phyloP scores from a whole-genome alignment of 2,797 vertebrate species.

The Fundulus diaphanus region DNA sequence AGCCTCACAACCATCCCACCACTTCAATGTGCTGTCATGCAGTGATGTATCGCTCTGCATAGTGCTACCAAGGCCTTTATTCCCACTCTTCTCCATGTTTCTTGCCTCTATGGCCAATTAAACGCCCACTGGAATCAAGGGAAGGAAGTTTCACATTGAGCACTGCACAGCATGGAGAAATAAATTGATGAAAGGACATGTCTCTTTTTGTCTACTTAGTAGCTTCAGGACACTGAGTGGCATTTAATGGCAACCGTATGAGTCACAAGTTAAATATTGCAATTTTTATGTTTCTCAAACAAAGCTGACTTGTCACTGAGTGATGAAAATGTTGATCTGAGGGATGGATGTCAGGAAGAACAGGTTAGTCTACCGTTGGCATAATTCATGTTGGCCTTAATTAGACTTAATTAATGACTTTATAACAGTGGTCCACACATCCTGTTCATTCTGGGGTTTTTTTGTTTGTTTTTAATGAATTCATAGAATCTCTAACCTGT shows the following conservation, averaged over 20 bases:
- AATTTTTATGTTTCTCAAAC: slow-evolving; percentile 41
- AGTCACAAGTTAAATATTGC: slow-evolving; percentile 42
- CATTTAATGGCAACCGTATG: slow-evolving; percentile 57
- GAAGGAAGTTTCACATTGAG: slow-evolving; percentile 66
- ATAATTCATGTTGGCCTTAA: slow-evolving; percentile 29
- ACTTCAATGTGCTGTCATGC: slow-evolving; percentile 77
- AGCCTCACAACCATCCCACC: slow-evolving; percentile 71
- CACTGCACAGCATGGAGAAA: slow-evolving; percentile 57
- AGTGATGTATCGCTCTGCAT: slow-evolving; percentile 78
- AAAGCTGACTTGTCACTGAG: slow-evolving; percentile 29
- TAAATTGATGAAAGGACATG: slow-evolving; percentile 70
- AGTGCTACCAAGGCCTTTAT: slow-evolving; percentile 74
- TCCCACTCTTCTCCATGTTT: slow-evolving; percentile 71
- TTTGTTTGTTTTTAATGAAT: neutral
- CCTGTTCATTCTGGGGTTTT: slow-evolving; percentile 20
- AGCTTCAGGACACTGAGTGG: slow-evolving; percentile 67
- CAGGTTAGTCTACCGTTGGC: slow-evolving; percentile 47
- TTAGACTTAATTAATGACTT: slow-evolving; percentile 35
- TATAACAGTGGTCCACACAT: slow-evolving; percentile 17
- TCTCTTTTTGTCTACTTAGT: slow-evolving; percentile 73
- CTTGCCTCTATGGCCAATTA: slow-evolving; percentile 76
- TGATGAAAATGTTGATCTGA: slow-evolving; percentile 56
- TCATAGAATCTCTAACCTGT: neutral
- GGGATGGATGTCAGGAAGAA: slow-evolving; percentile 51
- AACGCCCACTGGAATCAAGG: slow-evolving; percentile 73